Evolutionary conservation across 2,113 vertebrate species (phyloP).

Genomic region (Strix uralensis): DNA sequence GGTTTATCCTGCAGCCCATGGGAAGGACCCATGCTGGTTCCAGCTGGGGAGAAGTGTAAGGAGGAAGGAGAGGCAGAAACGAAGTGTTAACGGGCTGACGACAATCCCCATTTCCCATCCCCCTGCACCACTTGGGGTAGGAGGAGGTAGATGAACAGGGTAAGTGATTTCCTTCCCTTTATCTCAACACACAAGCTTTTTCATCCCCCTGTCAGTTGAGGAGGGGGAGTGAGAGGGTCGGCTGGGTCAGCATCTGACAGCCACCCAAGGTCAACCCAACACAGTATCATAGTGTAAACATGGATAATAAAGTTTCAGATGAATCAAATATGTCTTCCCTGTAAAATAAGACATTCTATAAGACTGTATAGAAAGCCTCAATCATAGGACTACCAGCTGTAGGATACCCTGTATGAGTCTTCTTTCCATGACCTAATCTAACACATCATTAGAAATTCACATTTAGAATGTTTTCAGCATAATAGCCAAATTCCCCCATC

Average conservation of each 20-base stretch:
- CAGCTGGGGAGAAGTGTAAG: background rate
- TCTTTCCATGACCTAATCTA: background rate
- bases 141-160: background rate
- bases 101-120: background rate
- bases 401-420: background rate
- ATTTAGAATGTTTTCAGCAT: background rate
- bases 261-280: background rate
- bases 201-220: background rate
- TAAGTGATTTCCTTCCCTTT: background rate
- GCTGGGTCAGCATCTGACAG: background rate
- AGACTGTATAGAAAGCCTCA: background rate
- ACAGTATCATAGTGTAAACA: background rate
- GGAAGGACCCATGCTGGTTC: background rate
- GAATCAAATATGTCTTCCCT: background rate
- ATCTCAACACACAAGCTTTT: background rate
- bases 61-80: background rate
- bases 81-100: background rate
- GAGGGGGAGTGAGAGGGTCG: background rate
- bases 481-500: background rate
- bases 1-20: background rate
- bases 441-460: background rate
- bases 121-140: background rate
- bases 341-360: background rate
- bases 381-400: background rate
- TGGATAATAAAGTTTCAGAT: background rate